These are phyloP conservation scores for Anastatus disparis DNA, from an alignment of 1,140 invertebrate species.

Conservation along the genomic window DNA sequence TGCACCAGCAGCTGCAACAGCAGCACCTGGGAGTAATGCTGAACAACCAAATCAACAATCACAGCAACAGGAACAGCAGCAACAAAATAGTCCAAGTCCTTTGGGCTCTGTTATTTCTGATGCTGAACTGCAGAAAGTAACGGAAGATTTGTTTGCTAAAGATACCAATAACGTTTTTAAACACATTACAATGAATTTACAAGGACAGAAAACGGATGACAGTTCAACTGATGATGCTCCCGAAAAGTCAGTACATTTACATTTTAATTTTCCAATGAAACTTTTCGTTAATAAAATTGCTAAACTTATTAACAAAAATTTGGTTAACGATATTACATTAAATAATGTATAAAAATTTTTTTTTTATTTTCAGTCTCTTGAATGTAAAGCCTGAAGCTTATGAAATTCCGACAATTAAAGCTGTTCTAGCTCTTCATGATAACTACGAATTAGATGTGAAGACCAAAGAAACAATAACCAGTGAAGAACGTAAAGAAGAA, in stretches of 20 bases:
- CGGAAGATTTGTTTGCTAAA: slow-evolving; percentile 59
- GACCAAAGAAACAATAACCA: slow-evolving; percentile 68
- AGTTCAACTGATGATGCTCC: slow-evolving; percentile 60
- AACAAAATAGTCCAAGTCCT: slow-evolving; percentile 50
- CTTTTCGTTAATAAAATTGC: no score
- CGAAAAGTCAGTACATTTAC: slow-evolving; percentile 56
- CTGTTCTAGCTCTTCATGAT: slow-evolving; percentile 61
- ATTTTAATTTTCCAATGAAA: no score
- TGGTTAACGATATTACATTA: no score
- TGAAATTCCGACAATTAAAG: slow-evolving; percentile 63
- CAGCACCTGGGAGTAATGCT: background rate
- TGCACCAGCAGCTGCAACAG: slow-evolving; percentile 26
- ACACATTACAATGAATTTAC: slow-evolving; percentile 62
- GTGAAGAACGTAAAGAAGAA: slow-evolving; percentile 69
- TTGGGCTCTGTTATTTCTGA: slow-evolving; percentile 56
- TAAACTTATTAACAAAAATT: no score
- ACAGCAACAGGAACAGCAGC: slow-evolving; percentile 25
- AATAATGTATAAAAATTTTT: background rate
- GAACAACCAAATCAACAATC: slow-evolving; percentile 17
- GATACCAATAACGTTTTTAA: slow-evolving; percentile 65
- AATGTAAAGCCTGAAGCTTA: slow-evolving; percentile 59
- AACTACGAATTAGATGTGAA: slow-evolving; percentile 67
- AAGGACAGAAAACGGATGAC: slow-evolving; percentile 63
- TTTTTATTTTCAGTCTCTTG: slow-evolving; percentile 52
- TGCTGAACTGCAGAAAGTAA: slow-evolving; percentile 61